Evolutionary conservation across 2,797 vertebrate species (phyloP).

Genomic region (Okamejei kenojei): DNA sequence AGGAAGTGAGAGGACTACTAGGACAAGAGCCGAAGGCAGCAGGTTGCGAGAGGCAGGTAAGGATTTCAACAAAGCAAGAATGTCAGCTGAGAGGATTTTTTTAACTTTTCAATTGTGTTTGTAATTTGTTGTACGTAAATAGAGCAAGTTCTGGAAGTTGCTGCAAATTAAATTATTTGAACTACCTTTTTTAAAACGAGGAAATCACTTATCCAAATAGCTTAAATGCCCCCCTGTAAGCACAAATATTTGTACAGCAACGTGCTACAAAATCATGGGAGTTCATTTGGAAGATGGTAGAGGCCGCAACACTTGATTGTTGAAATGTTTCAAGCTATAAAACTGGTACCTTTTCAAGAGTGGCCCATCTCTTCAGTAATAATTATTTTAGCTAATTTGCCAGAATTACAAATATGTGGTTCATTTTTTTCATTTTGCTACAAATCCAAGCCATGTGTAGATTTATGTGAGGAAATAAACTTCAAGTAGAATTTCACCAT

Average conservation of each 20-base stretch:
- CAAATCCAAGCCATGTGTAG: not conserved
- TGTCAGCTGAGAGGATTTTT: not conserved
- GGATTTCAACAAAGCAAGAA: not conserved
- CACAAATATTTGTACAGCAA: not conserved
- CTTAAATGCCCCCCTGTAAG: not conserved
- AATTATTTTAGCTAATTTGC: not conserved
- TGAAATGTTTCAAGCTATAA: not conserved
- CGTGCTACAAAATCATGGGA: not conserved
- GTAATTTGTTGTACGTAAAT: not conserved
- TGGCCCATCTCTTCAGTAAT: not conserved
- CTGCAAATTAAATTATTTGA: not conserved
- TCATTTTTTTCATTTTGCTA: not conserved
- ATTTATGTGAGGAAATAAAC: not conserved
- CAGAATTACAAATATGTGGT: not conserved
- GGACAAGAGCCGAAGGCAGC: slow-evolving; percentile 86
- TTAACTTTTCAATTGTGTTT: not conserved
- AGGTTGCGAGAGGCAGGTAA: slow-evolving; percentile 87
- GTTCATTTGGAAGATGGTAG: not conserved
- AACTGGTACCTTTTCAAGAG: not conserved
- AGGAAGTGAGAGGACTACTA: slow-evolving; percentile 87
- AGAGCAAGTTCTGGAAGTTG: not conserved
- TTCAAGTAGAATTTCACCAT: not conserved
- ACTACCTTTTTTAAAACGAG: not conserved
- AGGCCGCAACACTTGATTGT: not conserved
- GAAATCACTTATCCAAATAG: not conserved